These are phyloP conservation scores for Sylvicapra grimmia DNA, from an alignment of 2,113 vertebrate genomes.

Conservation along the genomic window DNA sequence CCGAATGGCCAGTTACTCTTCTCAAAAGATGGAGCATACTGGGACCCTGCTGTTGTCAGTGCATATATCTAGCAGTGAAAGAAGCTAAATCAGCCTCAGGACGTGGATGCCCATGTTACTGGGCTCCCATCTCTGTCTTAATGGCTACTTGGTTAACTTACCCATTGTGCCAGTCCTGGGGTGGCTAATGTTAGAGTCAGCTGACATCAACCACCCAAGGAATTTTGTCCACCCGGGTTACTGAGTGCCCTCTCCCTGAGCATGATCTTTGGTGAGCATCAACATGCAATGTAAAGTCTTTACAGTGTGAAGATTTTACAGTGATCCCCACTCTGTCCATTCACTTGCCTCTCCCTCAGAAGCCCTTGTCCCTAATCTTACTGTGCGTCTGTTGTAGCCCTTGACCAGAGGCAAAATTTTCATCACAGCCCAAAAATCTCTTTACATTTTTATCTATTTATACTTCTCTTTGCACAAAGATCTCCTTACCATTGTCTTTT, in stretches of 20 bases:
- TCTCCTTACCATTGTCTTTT: background rate
- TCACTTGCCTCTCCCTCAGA: background rate
- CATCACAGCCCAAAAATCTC: background rate
- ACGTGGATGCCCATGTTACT: background rate
- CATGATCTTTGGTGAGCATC: background rate
- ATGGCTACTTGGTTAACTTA: background rate
- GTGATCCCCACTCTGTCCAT: background rate
- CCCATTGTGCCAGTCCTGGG: rapidly evolving
- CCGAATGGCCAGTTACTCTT: background rate
- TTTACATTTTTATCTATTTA: background rate
- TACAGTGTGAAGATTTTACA: background rate
- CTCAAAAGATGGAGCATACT: background rate
- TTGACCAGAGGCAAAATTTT: background rate
- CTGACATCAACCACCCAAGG: background rate
- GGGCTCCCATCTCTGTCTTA: background rate
- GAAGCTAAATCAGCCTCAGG: background rate
- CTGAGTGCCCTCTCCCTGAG: background rate
- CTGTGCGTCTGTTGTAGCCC: background rate
- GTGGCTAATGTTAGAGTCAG: background rate
- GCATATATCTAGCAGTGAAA: background rate
- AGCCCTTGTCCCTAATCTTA: background rate
- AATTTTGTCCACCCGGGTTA: background rate
- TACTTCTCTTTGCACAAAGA: background rate
- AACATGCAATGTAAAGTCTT: background rate
- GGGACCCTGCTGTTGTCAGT: background rate